Evolutionary conservation across 2,113 vertebrate genomes (phyloP).

Genomic region (Spheniscus mendiculus): DNA sequence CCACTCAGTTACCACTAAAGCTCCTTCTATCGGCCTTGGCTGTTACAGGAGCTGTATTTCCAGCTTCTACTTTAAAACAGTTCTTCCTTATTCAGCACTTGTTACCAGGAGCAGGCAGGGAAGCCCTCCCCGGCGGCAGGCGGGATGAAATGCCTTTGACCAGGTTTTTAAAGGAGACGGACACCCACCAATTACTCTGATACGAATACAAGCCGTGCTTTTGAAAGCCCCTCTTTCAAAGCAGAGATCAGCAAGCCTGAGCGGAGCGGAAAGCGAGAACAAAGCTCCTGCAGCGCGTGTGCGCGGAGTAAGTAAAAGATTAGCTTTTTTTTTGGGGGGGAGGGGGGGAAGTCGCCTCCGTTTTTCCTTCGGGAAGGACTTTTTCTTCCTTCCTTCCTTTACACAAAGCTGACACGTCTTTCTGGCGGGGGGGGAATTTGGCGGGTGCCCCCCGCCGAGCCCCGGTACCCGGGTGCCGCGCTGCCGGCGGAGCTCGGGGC

Average conservation of each 20-base stretch:
- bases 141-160: neutral
- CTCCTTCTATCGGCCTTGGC: neutral
- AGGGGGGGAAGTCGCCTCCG: fast-evolving
- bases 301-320: neutral
- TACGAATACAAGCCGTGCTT: fast-evolving
- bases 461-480: neutral
- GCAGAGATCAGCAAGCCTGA: neutral
- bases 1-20: neutral
- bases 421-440: fast-evolving
- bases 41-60: neutral
- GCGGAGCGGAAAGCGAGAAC: neutral
- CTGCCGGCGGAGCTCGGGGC: too few species aligned
- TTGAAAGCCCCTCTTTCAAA: neutral
- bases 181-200: neutral
- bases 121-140: neutral
- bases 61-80: neutral
- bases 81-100: neutral
- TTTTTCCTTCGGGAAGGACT: neutral
- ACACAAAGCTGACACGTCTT: neutral
- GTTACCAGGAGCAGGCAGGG: neutral
- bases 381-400: neutral
- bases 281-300: neutral
- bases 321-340: too few species aligned
- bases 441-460: fast-evolving
- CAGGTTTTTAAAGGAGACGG: neutral